phyloP scores from a whole-genome alignment of 2,888 invertebrate species.

The Dasypolia templi region DNA sequence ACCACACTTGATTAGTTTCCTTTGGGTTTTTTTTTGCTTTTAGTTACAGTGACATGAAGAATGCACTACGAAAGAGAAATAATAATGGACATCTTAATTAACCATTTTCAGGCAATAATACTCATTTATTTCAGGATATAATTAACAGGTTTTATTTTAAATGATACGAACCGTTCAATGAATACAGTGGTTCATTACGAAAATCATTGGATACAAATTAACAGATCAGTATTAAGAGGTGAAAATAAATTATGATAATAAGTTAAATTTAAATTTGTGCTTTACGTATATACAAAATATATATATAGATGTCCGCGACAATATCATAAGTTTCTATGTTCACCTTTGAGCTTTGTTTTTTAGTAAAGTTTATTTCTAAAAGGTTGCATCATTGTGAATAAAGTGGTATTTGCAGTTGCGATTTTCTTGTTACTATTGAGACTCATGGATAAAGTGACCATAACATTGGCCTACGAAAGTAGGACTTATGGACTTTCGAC shows the following conservation, averaged over 20 bases:
- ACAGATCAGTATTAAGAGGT: slow-evolving; percentile 58
- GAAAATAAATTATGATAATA: slow-evolving; percentile 66
- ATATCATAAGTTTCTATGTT: slow-evolving; percentile 59
- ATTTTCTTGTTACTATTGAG: neutral
- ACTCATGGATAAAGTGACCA: neutral
- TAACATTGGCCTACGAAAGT: slow-evolving; percentile 2
- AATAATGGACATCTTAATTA: slow-evolving; percentile 10
- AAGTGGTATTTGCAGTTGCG: slow-evolving; percentile 1
- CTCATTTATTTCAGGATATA: slow-evolving; percentile 46
- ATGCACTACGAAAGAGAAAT: too few species aligned
- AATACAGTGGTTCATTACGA: slow-evolving; percentile 80
- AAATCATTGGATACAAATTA: slow-evolving; percentile 78
- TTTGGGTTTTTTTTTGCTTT: slow-evolving; percentile 47
- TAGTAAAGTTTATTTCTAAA: neutral
- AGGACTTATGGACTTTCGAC: neutral
- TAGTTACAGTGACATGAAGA: too few species aligned
- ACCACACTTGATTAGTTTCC: slow-evolving; percentile 70
- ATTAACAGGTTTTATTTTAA: slow-evolving; percentile 63
- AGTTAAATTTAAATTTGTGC: slow-evolving; percentile 66
- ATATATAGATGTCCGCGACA: slow-evolving; percentile 66
- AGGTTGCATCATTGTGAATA: slow-evolving; percentile 6
- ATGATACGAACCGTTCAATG: slow-evolving; percentile 73
- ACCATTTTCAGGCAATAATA: slow-evolving; percentile 43
- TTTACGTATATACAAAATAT: slow-evolving; percentile 68
- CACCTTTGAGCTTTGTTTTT: slow-evolving; percentile 3